Evolutionary conservation across 2,888 invertebrate genomes (phyloP).

Genomic region (Neoitamus cyanurus): DNA sequence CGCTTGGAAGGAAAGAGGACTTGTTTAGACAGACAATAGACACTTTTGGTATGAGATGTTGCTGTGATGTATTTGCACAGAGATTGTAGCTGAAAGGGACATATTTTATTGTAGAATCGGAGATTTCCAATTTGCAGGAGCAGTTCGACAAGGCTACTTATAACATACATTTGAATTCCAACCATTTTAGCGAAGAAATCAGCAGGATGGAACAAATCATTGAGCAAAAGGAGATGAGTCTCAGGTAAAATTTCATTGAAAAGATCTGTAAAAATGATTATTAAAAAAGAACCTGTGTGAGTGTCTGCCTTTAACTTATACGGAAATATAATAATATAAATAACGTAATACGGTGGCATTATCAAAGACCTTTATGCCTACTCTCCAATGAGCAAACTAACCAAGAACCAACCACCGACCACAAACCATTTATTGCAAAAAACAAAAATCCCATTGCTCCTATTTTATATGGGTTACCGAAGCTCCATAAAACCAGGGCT

Average conservation of each 20-base stretch:
- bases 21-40: constrained; percentile 26
- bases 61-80: neutral
- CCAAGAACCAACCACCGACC: no score
- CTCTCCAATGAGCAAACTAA: no score
- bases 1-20: constrained; percentile 14
- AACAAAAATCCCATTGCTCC: no score
- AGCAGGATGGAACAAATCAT: constrained; percentile 36
- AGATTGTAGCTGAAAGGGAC: neutral
- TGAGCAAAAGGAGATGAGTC: constrained; percentile 23
- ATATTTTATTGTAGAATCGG: constrained; percentile 5
- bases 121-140: constrained; percentile 44
- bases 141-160: constrained; percentile 32
- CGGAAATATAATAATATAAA: no score
- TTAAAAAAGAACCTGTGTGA: no score
- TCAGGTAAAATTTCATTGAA: neutral
- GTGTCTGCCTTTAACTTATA: no score
- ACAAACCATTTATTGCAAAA: no score
- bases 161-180: constrained; percentile 27
- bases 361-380: no score
- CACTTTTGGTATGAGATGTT: constrained; percentile 16
- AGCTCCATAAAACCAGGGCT: no score
- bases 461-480: no score
- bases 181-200: constrained; percentile 34
- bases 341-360: no score
- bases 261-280: neutral